phyloP scores from a whole-genome alignment of 2,888 invertebrate species.

The Schizaphis graminum region DNA sequence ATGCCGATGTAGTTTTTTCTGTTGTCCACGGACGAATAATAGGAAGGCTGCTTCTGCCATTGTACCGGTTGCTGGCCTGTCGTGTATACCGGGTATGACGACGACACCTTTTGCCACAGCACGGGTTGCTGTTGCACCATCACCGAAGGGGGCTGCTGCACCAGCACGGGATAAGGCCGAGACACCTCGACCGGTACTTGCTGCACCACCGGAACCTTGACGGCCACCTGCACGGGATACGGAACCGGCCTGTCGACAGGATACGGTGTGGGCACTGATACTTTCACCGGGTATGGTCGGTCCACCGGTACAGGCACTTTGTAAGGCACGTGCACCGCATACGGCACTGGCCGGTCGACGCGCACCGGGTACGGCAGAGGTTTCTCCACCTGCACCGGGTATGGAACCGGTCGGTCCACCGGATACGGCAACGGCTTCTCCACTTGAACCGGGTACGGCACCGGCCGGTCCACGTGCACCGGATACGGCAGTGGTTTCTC shows the following conservation, averaged over 20 bases:
- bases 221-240: constrained; percentile 64
- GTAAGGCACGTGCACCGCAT: constrained; percentile 65
- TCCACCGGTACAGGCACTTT: constrained; percentile 55
- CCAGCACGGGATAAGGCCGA: constrained; percentile 66
- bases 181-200: constrained; percentile 67
- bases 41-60: not conserved
- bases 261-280: constrained; percentile 67
- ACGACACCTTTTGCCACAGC: constrained; percentile 16
- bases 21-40: not conserved
- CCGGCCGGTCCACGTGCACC: constrained; percentile 67
- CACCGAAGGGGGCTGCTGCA: constrained; percentile 33
- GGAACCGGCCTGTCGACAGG: constrained; percentile 68
- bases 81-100: constrained; percentile 32
- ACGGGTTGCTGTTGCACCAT: constrained; percentile 41
- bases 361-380: constrained; percentile 68
- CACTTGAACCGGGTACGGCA: constrained; percentile 69
- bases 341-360: constrained; percentile 67
- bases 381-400: constrained; percentile 65
- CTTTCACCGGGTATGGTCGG: constrained; percentile 67
- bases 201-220: constrained; percentile 67
- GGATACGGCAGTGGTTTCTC: constrained; percentile 52
- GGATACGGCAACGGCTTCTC: constrained; percentile 69
- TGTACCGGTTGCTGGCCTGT: not conserved
- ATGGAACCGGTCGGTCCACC: constrained; percentile 68
- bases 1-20: constrained; percentile 31